phyloP scores from a whole-genome alignment of 2,113 vertebrate genomes.

The Malurus elegans region DNA sequence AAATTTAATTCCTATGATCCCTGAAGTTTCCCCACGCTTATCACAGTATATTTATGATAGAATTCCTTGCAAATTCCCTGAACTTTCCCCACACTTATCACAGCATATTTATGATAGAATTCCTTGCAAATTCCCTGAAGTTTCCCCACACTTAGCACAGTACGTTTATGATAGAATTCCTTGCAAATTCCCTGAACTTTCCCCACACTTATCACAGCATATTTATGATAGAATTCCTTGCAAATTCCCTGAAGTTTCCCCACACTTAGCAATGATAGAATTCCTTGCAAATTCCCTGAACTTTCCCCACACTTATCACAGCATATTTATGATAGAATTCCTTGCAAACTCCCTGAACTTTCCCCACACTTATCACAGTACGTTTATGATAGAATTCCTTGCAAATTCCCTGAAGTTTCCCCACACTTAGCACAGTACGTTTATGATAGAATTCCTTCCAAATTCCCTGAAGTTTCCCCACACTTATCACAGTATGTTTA shows the following conservation, averaged over 20 bases:
- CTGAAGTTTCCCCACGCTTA: not conserved
- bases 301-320: not conserved
- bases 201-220: not conserved
- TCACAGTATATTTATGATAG: not conserved
- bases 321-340: not conserved
- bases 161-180: not conserved
- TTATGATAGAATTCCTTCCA: not conserved
- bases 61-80: not conserved
- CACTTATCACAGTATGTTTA: not conserved
- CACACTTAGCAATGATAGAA: not conserved
- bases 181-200: not conserved
- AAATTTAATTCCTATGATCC: not conserved
- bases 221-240: not conserved
- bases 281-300: not conserved
- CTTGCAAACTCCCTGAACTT: not conserved
- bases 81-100: not conserved
- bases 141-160: not conserved
- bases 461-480: not conserved
- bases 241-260: not conserved
- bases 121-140: not conserved
- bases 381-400: not conserved
- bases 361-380: not conserved
- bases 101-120: not conserved
- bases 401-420: not conserved
- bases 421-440: not conserved